Base-by-base conservation (phyloP, 2,113 vertebrate genomes). In the Glareola pratincola region DNA sequence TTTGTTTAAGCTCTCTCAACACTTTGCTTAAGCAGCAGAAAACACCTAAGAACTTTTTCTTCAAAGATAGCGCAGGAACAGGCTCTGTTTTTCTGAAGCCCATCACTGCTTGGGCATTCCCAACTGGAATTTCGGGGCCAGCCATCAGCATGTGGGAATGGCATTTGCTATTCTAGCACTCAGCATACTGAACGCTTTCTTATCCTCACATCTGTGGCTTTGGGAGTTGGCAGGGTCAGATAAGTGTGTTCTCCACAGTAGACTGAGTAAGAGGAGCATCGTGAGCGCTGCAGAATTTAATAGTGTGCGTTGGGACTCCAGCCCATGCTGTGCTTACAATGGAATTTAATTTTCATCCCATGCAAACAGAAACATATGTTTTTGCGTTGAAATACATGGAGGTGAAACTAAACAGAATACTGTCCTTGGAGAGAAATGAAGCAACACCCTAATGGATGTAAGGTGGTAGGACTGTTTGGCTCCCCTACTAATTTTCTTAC, bases 341-440 rank as follows among this genome's bases (percentile, higher is more conserved):
- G 62, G 81, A 94, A 97, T 93, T 96, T 84, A 79, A 88, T 96
- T 91, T 96, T 92, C 81, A 66, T 93, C 56, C 67, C 67, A 24
- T 92, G 87, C 78, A 95, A 95, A 95, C 77, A 92, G 85, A 85
- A 94, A 74, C 91, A 77, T 83, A 85, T 59, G 81, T 36, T 79
- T 95, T 88, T 91, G 71, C 83, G 84, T 90, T 82, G 74, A 91
- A 95, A 85, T 60, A 72, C 51, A 87, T 71, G 80, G 90, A 96
- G 90, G 91, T 89, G 59, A 92, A 93, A 73, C 83, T 78, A 56
- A 88, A 93, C 88, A 92, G 94, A 93, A 75, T 41, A 39, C 20
- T 59, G 60, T 69, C 84, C 34, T 74, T 67, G 77, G 73, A 90
- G 81, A 92, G 64, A 86, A 67, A 77, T 71, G 86, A 88, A 94